A percentile compares a stretch with the other conserved stretches of the same genome.
phyloP scores from a whole-genome alignment of 37 sponge, comb jelly and placozoan genomes.

The Lycopodina hypogea region DNA sequence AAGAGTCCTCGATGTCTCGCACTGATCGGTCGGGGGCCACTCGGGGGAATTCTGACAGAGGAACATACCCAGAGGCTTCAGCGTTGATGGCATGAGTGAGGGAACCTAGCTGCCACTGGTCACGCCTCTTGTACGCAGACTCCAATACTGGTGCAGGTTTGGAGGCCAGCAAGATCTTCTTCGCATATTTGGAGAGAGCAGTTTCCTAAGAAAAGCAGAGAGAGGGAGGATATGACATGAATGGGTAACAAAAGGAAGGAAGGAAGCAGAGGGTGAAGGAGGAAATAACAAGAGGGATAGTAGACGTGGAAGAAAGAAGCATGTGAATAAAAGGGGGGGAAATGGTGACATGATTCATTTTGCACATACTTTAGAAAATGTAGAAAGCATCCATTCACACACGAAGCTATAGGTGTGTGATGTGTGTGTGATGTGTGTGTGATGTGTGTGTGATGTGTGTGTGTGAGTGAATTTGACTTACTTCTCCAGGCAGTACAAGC shows the following conservation, averaged over 20 bases:
- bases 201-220: conserved; percentile 23
- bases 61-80: conserved; percentile 83
- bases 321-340: neutral
- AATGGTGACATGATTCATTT: too few relatives aligned
- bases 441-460: too few relatives aligned
- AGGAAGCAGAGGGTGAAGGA: too few relatives aligned
- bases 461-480: neutral
- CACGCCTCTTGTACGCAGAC: conserved; percentile 88
- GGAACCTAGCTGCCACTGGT: conserved; percentile 88
- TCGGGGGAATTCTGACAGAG: conserved; percentile 84
- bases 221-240: neutral
- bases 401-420: too few relatives aligned
- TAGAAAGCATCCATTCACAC: too few relatives aligned
- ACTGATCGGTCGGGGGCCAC: conserved; percentile 88
- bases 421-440: too few relatives aligned
- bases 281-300: neutral
- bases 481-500: conserved; percentile 71
- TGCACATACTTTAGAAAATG: too few relatives aligned
- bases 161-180: conserved; percentile 90
- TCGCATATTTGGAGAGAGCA: conserved; percentile 93
- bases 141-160: conserved; percentile 95
- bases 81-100: conserved; percentile 86
- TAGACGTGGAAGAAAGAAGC: neutral
- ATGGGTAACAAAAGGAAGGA: neutral
- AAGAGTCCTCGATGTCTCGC: conserved; percentile 73